A percentile compares a stretch with the other conserved stretches of the same genome.
These are phyloP conservation scores for Sebastolobus altivelis DNA, from an alignment of 2,797 vertebrate genomes.

Conservation along the genomic window DNA sequence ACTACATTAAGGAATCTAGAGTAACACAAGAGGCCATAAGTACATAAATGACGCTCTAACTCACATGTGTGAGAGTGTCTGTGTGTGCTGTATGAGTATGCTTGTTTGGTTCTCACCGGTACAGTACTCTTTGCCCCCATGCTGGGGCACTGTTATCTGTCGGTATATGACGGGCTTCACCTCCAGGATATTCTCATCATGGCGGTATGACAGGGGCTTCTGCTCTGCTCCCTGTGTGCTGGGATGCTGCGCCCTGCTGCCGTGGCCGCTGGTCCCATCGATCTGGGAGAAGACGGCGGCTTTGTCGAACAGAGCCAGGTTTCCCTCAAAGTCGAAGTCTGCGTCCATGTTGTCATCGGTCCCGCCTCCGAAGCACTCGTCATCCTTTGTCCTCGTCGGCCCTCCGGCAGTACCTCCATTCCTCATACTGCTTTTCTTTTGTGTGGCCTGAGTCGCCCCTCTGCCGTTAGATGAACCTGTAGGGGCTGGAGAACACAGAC, in stretches of 20 bases:
- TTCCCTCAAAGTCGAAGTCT: conserved; percentile 95
- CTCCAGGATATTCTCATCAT: conserved; percentile 92
- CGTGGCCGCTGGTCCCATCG: conserved; percentile 81
- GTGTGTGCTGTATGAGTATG: neutral
- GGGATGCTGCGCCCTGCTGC: conserved; percentile 81
- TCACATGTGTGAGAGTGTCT: neutral
- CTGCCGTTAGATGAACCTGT: conserved; percentile 90
- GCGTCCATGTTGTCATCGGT: conserved; percentile 91
- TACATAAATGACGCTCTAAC: no score
- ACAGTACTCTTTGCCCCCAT: conserved; percentile 88
- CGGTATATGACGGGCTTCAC: conserved; percentile 88
- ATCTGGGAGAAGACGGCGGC: conserved; percentile 91
- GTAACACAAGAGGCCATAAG: neutral
- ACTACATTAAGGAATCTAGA: neutral
- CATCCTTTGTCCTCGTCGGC: conserved; percentile 86
- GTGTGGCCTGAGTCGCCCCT: conserved; percentile 86
- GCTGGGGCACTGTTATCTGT: conserved; percentile 88
- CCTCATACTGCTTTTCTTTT: conserved; percentile 89
- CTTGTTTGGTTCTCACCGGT: conserved; percentile 82
- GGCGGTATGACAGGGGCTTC: conserved; percentile 85
- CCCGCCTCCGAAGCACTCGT: conserved; percentile 92
- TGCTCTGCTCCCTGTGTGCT: conserved; percentile 81
- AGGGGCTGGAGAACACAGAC: conserved; percentile 13
- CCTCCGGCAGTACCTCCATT: conserved; percentile 83
- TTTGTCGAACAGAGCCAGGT: conserved; percentile 91